Percentiles rank a stretch among this genome's conserved stretches.
phyloP scores from a whole-genome alignment of 1,140 invertebrate species.

The Daktulosphaira vitifoliae region DNA sequence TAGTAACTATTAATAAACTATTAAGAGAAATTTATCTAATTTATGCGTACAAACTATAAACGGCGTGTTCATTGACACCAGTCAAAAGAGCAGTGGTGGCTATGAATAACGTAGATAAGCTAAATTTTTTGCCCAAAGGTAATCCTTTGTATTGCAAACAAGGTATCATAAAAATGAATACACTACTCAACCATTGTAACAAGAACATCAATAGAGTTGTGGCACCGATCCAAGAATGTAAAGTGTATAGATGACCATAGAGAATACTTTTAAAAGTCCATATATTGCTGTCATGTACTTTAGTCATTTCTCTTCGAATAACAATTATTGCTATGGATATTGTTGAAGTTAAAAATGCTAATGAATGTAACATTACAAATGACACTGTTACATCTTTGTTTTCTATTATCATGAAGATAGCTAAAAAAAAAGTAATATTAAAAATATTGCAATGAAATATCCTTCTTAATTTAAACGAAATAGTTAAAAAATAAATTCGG shows the following conservation, averaged over 20 bases:
- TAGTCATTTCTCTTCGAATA: background rate
- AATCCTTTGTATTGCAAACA: background rate
- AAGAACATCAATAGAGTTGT: background rate
- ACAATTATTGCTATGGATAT: background rate
- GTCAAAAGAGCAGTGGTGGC: background rate
- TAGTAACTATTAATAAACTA: too few relatives aligned
- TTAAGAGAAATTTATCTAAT: too few relatives aligned
- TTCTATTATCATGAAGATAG: conserved; percentile 13
- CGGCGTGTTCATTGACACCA: conserved; percentile 1
- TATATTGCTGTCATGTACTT: background rate
- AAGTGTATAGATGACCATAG: background rate
- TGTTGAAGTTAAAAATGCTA: conserved; percentile 1
- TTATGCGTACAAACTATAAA: background rate
- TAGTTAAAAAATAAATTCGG: too few relatives aligned
- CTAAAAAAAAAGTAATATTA: background rate
- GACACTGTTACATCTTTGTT: background rate
- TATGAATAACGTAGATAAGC: background rate
- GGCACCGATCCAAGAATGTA: conserved; percentile 15
- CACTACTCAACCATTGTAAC: conserved; percentile 2
- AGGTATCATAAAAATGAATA: conserved; percentile 1
- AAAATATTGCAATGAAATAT: too few relatives aligned
- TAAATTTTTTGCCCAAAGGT: conserved; percentile 7
- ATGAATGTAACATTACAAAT: conserved; percentile 13
- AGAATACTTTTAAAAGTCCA: background rate
- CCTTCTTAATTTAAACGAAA: too few relatives aligned